Evolutionary conservation across 2,113 vertebrate genomes (phyloP).

Genomic region (Arenaria interpres): DNA sequence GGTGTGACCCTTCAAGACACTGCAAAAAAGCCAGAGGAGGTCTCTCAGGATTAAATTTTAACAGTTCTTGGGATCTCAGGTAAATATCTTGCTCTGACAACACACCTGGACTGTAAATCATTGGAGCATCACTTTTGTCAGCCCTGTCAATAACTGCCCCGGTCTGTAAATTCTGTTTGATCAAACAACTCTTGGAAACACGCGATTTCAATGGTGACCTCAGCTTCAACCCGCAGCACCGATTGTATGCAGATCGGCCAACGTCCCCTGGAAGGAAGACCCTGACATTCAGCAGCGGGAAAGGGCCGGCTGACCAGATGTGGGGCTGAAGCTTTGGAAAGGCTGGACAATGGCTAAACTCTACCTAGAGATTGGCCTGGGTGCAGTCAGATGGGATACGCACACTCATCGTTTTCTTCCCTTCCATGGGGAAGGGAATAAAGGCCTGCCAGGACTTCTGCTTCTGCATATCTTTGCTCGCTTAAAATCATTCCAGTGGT

Average conservation of each 20-base stretch:
- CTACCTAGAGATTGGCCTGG: slow-evolving; percentile 33
- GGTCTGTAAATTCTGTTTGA: slow-evolving; percentile 55
- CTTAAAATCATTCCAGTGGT: slow-evolving; percentile 15
- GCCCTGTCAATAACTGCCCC: slow-evolving; percentile 65
- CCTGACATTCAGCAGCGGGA: not conserved
- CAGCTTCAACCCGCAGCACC: slow-evolving; percentile 49
- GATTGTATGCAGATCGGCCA: slow-evolving; percentile 58
- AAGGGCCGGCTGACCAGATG: not conserved
- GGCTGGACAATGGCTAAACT: not conserved
- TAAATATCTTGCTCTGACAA: slow-evolving; percentile 63
- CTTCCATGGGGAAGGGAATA: not conserved
- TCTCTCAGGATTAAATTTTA: slow-evolving; percentile 63
- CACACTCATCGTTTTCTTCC: not conserved
- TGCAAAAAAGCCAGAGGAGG: not conserved
- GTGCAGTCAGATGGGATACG: slow-evolving; percentile 25
- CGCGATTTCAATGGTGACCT: slow-evolving; percentile 51
- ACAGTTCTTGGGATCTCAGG: slow-evolving; percentile 45
- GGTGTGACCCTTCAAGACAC: not conserved
- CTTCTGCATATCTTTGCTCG: slow-evolving; percentile 17
- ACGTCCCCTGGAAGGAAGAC: not conserved
- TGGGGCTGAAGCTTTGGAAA: slow-evolving; percentile 8
- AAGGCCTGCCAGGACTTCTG: slow-evolving; percentile 54
- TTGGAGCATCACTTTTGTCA: slow-evolving; percentile 65
- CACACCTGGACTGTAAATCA: slow-evolving; percentile 77
- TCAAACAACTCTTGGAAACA: slow-evolving; percentile 45